A percentile compares a stretch with the other conserved stretches of the same genome.
Conservation (phyloP, 2,797 vertebrate species). For the Tympanoctomys barrerae region DNA sequence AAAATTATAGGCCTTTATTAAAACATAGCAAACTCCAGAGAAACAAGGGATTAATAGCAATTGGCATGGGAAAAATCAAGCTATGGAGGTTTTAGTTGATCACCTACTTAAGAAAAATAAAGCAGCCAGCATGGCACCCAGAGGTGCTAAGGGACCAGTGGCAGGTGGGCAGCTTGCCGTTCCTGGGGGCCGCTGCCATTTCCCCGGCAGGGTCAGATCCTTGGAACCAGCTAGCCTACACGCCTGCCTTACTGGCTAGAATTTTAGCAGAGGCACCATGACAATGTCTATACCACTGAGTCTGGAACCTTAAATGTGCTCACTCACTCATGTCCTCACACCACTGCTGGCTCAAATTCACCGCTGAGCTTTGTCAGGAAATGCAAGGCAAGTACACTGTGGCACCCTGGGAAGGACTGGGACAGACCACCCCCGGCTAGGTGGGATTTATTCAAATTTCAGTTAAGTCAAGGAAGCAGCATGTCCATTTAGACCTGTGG, state of each 20-base stretch:
- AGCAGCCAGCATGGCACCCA: not conserved
- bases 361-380: not conserved
- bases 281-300: not conserved
- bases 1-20: not conserved
- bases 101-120: not conserved
- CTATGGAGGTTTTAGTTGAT: not conserved
- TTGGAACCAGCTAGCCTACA: not conserved
- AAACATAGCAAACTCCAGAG: not conserved
- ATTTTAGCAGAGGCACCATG: not conserved
- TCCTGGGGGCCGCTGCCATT: not conserved
- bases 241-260: not conserved
- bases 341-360: not conserved
- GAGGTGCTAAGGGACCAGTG: not conserved
- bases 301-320: not conserved
- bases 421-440: not conserved
- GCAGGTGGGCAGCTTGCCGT: no score
- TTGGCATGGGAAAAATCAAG: not conserved
- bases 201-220: not conserved
- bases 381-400: not conserved
- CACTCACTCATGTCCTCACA: not conserved
- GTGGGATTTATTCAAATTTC: slow-evolving; percentile 31
- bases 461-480: slow-evolving; percentile 19
- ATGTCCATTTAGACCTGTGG: not conserved
- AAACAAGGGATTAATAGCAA: not conserved
- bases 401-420: not conserved